Evolutionary conservation across 2,113 vertebrate genomes (phyloP), one percentile per base, ranked within the genome.

Genomic region (Balaeniceps rex): DNA sequence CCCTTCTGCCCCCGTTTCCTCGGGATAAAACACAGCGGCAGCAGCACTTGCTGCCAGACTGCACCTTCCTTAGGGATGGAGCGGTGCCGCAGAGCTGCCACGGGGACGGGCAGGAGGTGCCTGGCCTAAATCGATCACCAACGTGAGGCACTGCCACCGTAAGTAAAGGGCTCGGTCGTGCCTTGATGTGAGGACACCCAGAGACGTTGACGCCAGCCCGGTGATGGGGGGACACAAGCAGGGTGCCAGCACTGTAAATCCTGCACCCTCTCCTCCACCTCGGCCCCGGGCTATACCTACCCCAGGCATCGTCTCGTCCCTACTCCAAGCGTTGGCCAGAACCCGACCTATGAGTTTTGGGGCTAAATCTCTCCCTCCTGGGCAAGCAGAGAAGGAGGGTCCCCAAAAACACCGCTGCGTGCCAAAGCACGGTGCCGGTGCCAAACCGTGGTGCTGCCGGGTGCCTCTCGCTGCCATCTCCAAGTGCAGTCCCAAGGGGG

Each of bases 141-240:
- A 4, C 2, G 1, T 0, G 0, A 25, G 72, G 28, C 69, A 17
- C 9, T 3, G 11, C 22, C 13, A 4, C 88, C 1, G 1, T 9
- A 10, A 28, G 31, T 7, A 8, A n/a, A 17, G 42, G 44, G 40
- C 23, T 44, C 1, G 0, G 64, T 9, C 0, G 0, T 28, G 29
- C 36, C 44, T 69, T 8, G 29, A 18, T 12, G 47, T 19, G 29
- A 58, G 29, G 24, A 40, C 31, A 12, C 36, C 29, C 83, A 19
- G 36, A 68, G 52, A 42, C 31, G 4, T 1, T 4, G 11, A 14
- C 2, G 5, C 44, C 84, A 58, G 63, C 47, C 28, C 2, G 1
- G 71, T 23, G 69, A 52, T 19, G 22, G 28, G 26, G 60, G 60
- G 33, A 57, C 70, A 52, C 34, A 2, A 26, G 75, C 68, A 47